Evolutionary conservation across 2,113 vertebrate genomes (phyloP), one percentile per base, ranked within the genome.

Genomic region (Erythrocebus patas): DNA sequence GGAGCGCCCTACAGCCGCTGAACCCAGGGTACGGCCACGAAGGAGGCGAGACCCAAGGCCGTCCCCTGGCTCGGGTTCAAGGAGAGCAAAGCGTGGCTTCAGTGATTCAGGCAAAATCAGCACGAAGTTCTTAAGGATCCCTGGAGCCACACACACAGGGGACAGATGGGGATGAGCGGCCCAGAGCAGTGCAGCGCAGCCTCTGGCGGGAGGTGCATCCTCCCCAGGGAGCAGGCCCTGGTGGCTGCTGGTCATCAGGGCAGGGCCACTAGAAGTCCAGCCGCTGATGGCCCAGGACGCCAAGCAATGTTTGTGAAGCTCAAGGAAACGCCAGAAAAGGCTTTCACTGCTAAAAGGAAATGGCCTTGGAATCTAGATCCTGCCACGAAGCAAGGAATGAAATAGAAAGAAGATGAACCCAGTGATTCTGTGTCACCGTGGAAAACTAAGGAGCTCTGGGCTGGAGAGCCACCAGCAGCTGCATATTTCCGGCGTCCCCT

Each of bases 11-110:
- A 35, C 18, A 1, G 48, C 25, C 0, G 13, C 82, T 55, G 8
- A 82, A 57, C 64, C 50, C 7, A 59, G 40, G 38, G 18, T 50
- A 10, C 14, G 5, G 23, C 16, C 70, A n/a, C 2, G 20, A 40
- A 52, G 79, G 48, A 93, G 82, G 45, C 30, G 27, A 50, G 35
- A 6, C 14, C 12, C 38, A 4, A 0, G 7, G 20, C n/a, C 40
- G 22, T 48, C 18, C 75, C 82, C 2, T 45, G 72, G 90, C 79
- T 85, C 70, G 97, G 92, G 57, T 38, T 88, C 95, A 59, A 97
- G 79, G 23, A 82, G 64, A 98, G 88, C 93, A 96, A 97, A 93
- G 22, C 92, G 52, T 61, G 55, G 43, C 45, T 75, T 72, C 23
- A 82, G n/a, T 20, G 45, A 25, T 59, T 79, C 55, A 38, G 78